Evolutionary conservation across 2,888 invertebrate species (phyloP), one percentile per base, ranked within the genome.

Genomic region (Rhagonycha lutea): DNA sequence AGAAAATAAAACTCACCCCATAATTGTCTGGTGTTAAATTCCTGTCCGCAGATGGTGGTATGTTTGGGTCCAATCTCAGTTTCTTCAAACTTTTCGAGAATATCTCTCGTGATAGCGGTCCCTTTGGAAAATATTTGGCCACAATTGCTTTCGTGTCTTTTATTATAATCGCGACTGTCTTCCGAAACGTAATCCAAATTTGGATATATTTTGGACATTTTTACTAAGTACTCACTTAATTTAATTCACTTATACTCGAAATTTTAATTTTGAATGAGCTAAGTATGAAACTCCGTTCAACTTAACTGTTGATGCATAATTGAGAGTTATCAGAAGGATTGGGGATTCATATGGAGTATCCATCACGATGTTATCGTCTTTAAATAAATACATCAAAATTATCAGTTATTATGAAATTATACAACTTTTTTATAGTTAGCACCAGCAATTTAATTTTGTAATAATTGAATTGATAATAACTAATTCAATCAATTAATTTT

Each of bases 21-120:
- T 71, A 87, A 79, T 72, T 84, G 83, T 28, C 83, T 82, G 0
- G 84, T 85, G 72, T 85, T 85, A 68, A 86, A 82, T 70, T 85
- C 84, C 28, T 84, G 82, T 11, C 87, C 87, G 76, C 85, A 85
- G 14, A 87, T 76, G 47, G 80, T 79, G 1, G 85, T 85, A 61
- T 82, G 83, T 18, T 82, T 82, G 0, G 85, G 85, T 10, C 83
- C 85, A 8, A 85, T 77, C 14, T 86, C 85, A 9, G 79, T 81
- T 72, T 78, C 76, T 72, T 87, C 85, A 78, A 87, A 81, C 77
- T 86, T 86, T 47, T 84, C 84, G 32, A 87, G 79, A 78, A 87
- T 83, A 14, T 88, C 86, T 77, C 84, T 85, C 14, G 87, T 87
- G 28, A 87, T 70, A 0, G 85, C 83, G 2, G 87, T 85, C 3